Conservation (phyloP, 2,888 invertebrate species). For the Drosophila conformis region DNA sequence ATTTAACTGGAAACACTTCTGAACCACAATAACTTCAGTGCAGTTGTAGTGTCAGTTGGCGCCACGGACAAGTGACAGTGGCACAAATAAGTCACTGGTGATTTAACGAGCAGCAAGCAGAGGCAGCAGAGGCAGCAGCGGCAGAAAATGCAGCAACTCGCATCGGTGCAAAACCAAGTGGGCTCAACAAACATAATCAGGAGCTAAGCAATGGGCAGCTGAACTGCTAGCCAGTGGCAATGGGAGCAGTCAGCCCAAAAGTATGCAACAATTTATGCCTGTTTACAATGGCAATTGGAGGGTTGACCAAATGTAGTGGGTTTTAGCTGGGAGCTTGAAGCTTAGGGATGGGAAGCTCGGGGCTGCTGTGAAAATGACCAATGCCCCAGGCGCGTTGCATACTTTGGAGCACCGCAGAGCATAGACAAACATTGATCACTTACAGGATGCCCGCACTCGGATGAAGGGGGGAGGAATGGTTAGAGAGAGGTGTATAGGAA, state of each 20-base stretch:
- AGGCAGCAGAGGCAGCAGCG: not conserved
- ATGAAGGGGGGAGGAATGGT: not conserved
- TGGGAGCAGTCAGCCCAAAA: conserved; percentile 48
- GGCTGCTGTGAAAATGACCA: conserved; percentile 63
- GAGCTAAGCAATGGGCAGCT: conserved; percentile 67
- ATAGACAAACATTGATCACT: conserved; percentile 80
- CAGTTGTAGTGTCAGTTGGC: not conserved
- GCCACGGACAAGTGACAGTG: conserved; percentile 29
- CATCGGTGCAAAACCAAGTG: conserved; percentile 26
- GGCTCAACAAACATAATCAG: conserved; percentile 77
- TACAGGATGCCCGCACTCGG: conserved; percentile 64
- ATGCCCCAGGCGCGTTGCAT: conserved; percentile 56
- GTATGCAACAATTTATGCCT: conserved; percentile 80
- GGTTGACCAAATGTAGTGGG: conserved; percentile 1
- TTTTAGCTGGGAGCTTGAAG: not conserved
- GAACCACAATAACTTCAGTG: not conserved
- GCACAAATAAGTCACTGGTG: conserved; percentile 69
- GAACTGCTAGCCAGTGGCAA: conserved; percentile 19
- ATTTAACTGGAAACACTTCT: not conserved
- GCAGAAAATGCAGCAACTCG: not conserved
- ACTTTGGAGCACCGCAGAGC: conserved; percentile 64
- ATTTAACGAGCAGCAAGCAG: conserved; percentile 57
- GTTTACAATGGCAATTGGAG: conserved; percentile 73
- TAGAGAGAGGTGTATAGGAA: not conserved
- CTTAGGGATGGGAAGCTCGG: not conserved